Evolutionary conservation across 2,797 vertebrate species (phyloP).

Genomic region (Erethizon dorsatum): DNA sequence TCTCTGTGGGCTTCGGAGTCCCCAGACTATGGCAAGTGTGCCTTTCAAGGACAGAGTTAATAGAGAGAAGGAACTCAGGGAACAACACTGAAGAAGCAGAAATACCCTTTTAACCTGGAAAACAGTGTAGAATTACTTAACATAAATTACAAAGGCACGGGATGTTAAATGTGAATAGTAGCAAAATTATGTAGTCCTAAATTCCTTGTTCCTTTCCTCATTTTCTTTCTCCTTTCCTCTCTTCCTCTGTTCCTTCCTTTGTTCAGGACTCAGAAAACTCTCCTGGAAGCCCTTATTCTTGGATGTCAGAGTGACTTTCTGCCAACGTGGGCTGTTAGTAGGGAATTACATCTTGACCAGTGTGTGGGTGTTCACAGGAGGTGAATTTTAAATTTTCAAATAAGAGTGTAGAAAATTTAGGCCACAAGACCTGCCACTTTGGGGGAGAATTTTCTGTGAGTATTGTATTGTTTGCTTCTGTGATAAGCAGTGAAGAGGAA

Average conservation of each 20-base stretch:
- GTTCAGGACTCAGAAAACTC: conserved; percentile 53
- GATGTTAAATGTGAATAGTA: neutral
- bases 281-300: conserved; percentile 57
- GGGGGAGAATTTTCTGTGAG: conserved; percentile 43
- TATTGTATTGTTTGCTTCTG: conserved; percentile 55
- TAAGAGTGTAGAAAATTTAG: conserved; percentile 55
- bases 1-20: neutral
- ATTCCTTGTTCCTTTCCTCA: neutral
- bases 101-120: neutral
- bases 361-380: conserved; percentile 20
- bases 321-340: neutral
- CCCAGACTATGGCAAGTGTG: neutral
- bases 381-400: conserved; percentile 68
- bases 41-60: conserved; percentile 23
- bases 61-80: conserved; percentile 10
- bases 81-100: neutral
- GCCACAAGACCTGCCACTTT: neutral
- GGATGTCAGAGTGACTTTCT: conserved; percentile 61
- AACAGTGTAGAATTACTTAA: conserved; percentile 2
- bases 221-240: neutral
- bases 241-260: neutral
- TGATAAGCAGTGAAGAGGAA: conserved; percentile 65
- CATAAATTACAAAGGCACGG: neutral
- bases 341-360: conserved; percentile 64
- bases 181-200: neutral